These are phyloP conservation scores for Platerodrilus igneus DNA, from an alignment of 2,888 invertebrate genomes.

Conservation along the genomic window DNA sequence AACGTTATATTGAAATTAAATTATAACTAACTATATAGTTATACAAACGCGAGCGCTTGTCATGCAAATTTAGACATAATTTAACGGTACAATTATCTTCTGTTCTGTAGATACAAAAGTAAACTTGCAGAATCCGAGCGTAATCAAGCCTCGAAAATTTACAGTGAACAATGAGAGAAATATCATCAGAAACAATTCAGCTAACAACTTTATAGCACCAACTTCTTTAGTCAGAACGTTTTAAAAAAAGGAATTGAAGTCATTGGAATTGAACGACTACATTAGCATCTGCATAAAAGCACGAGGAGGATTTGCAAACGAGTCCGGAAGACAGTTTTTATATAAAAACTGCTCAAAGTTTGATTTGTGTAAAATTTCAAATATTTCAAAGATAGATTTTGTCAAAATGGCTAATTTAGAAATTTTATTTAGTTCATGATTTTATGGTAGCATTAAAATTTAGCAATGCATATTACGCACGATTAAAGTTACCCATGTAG, in stretches of 20 bases:
- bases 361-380: no score
- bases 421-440: no score
- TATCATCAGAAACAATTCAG: constrained; percentile 23
- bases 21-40: constrained; percentile 40
- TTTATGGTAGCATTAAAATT: no score
- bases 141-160: constrained; percentile 21
- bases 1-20: constrained; percentile 43
- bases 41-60: constrained; percentile 37
- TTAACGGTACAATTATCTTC: constrained; percentile 37
- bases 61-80: constrained; percentile 41
- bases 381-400: no score
- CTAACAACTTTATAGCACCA: constrained; percentile 24
- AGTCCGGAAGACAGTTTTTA: no score
- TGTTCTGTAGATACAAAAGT: constrained; percentile 28
- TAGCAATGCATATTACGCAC: no score
- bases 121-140: constrained; percentile 28
- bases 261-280: constrained; percentile 18
- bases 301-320: no score
- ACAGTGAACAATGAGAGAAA: constrained; percentile 21
- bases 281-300: constrained; percentile 29
- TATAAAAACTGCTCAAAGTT: no score
- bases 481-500: no score
- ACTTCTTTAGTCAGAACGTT: constrained; percentile 19
- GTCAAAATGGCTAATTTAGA: no score
- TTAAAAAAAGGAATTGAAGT: no score